Base-by-base conservation (phyloP, 1,140 invertebrate species). In the Trichoplusia ni region DNA sequence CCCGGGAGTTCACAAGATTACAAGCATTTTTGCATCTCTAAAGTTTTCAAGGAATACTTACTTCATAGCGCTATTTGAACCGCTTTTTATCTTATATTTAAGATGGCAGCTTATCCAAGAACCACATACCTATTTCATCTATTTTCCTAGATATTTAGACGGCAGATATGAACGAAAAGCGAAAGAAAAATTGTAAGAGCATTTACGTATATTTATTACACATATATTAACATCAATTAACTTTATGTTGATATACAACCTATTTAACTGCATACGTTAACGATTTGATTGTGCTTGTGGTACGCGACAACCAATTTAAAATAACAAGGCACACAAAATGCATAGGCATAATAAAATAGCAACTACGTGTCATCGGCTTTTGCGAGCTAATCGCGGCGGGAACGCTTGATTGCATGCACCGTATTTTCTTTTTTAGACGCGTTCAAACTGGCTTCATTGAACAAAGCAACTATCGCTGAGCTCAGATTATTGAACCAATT, bases 401-500 rank as follows among this genome's bases (percentile, higher is more conserved):
- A 31, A 69, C 73, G 66, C 64, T 74, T 81, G 81, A 81, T 83
- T 81, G 81, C 73, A 79, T 79, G 75, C 71, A 69, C 59, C 35
- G 46, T 58, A 69, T 67, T 75, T 75, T 67, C 73, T 75, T 68
- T 75, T 75, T 75, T 76, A 70, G 62, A 69, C 66, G 59, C 37
- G 58, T 49, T 54, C 40, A 68, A 74, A 70, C 80, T 75, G 67
- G 69, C 73, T 74, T 69, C 77, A 71, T 72, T 75, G 75, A 63
- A 70, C 73, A 73, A 72, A 77, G 77, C 75, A 71, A 74, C 73
- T 73, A 74, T 81, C 72, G 60, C 71, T 61, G 64, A 73, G 75
- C 67, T 35, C 33, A 64, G 75, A 79, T 79, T 82, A 82, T 82
- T 76, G 75, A 76, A 75, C 73, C 79, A 82, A 82, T 82, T 82